Evolutionary conservation across 2,113 vertebrate species (phyloP).

Genomic region (Eublepharis macularius): DNA sequence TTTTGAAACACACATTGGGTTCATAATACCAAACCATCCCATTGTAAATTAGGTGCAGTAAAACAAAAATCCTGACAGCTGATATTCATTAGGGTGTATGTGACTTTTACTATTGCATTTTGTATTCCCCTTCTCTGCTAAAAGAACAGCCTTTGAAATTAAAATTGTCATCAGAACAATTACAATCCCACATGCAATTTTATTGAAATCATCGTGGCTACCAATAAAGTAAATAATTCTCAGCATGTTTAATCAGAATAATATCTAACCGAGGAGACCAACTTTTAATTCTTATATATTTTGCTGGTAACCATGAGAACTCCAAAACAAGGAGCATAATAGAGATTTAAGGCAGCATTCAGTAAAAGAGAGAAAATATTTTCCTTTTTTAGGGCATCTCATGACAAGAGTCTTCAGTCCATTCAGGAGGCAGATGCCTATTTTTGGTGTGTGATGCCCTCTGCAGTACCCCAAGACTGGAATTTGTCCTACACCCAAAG

Average conservation of each 20-base stretch:
- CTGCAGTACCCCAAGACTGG: slow-evolving; percentile 24
- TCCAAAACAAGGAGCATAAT: slow-evolving; percentile 12
- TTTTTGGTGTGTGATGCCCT: slow-evolving; percentile 27
- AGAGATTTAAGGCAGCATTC: slow-evolving; percentile 21
- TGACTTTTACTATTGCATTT: background rate
- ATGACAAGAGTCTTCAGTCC: slow-evolving; percentile 13
- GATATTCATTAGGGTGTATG: background rate
- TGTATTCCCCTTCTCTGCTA: background rate
- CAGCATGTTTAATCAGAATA: background rate
- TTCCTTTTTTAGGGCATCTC: slow-evolving; percentile 27
- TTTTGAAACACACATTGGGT: too few relatives aligned
- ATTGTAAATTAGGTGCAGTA: background rate
- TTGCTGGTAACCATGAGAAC: background rate
- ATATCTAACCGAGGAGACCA: slow-evolving; percentile 11
- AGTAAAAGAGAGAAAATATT: slow-evolving; percentile 33
- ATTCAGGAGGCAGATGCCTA: slow-evolving; percentile 25
- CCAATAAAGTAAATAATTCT: background rate
- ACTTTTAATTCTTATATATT: slow-evolving; percentile 5
- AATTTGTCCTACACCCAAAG: slow-evolving; percentile 27
- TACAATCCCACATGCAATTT: background rate
- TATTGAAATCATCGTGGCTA: background rate
- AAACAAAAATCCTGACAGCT: background rate
- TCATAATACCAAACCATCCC: too few relatives aligned
- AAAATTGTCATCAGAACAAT: background rate
- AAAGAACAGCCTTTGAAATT: background rate